Conservation (phyloP, 2,113 vertebrate species). For the Saguinus midas region DNA sequence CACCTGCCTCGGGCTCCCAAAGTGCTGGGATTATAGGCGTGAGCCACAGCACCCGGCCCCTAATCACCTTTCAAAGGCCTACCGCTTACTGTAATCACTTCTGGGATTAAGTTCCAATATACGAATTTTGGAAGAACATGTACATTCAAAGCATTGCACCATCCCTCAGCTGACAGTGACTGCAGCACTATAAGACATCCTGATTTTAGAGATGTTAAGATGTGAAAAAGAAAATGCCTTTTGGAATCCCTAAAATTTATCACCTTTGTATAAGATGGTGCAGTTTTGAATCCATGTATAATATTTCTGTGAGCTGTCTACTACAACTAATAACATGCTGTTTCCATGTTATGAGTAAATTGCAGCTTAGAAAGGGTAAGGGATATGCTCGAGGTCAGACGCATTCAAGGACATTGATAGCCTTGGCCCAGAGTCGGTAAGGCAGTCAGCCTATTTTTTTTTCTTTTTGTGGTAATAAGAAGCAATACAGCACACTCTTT, state of each 20-base stretch:
- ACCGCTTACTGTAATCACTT: not conserved
- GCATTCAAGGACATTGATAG: not conserved
- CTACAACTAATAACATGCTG: too few relatives aligned
- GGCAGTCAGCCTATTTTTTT: too few relatives aligned
- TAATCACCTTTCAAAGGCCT: not conserved
- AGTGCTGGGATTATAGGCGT: too few relatives aligned
- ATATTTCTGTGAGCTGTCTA: not conserved
- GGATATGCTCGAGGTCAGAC: not conserved
- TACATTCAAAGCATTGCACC: not conserved
- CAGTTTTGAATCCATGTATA: not conserved
- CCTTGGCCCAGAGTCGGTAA: not conserved
- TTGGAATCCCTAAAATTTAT: not conserved
- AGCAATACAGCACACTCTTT: rapidly evolving
- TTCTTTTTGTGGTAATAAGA: not conserved
- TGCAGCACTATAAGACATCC: not conserved
- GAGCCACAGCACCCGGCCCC: too few relatives aligned
- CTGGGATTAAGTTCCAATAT: not conserved
- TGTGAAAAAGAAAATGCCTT: not conserved
- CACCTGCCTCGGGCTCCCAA: too few relatives aligned
- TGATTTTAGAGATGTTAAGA: not conserved
- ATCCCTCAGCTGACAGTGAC: rapidly evolving
- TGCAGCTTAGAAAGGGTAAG: not conserved
- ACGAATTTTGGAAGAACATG: not conserved
- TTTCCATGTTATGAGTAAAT: not conserved
- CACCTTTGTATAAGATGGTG: not conserved